A percentile compares a stretch with the other conserved stretches of the same genome.
Conservation (phyloP, 2,888 invertebrate genomes). For the Lasioglossum malachurum region DNA sequence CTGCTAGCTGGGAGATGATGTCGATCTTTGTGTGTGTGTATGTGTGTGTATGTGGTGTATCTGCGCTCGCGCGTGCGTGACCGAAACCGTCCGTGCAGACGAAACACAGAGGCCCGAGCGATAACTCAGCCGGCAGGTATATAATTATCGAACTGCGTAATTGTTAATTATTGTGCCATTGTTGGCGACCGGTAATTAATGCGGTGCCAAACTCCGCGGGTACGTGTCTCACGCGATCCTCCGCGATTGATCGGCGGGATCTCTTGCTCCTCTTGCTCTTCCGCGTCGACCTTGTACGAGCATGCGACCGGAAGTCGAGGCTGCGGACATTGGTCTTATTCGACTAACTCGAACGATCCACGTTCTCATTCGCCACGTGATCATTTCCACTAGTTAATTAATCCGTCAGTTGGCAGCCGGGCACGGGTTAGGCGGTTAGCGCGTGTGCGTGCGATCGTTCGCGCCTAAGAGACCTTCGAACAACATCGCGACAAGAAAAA, state of each 20-base stretch:
- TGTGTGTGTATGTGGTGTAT: not conserved
- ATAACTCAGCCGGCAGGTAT: conserved; percentile 79
- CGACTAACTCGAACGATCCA: not conserved
- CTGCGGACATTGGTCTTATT: not conserved
- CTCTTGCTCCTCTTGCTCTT: not conserved
- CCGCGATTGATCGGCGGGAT: conserved; percentile 63
- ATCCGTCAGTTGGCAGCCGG: conserved; percentile 81
- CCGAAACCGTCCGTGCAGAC: conserved; percentile 19
- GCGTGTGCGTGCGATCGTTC: conserved; percentile 42
- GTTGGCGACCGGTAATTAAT: conserved; percentile 81
- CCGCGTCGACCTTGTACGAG: not conserved
- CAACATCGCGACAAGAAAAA: conserved; percentile 11
- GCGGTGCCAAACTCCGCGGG: conserved; percentile 74
- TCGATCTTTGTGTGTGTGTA: not conserved
- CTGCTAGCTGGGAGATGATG: not conserved
- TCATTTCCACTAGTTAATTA: conserved; percentile 82
- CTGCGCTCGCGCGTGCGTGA: conserved; percentile 13
- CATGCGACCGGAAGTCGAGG: not conserved
- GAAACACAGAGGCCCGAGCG: conserved; percentile 56
- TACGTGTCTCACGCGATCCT: conserved; percentile 73
- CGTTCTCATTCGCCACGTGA: conserved; percentile 70
- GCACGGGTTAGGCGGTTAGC: conserved; percentile 32
- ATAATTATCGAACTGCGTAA: conserved; percentile 83
- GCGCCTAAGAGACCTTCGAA: conserved; percentile 60
- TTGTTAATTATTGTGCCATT: conserved; percentile 84